A percentile compares a stretch with the other conserved stretches of the same genome.
Conservation (phyloP, 2,113 vertebrate genomes). For the Grus americana region DNA sequence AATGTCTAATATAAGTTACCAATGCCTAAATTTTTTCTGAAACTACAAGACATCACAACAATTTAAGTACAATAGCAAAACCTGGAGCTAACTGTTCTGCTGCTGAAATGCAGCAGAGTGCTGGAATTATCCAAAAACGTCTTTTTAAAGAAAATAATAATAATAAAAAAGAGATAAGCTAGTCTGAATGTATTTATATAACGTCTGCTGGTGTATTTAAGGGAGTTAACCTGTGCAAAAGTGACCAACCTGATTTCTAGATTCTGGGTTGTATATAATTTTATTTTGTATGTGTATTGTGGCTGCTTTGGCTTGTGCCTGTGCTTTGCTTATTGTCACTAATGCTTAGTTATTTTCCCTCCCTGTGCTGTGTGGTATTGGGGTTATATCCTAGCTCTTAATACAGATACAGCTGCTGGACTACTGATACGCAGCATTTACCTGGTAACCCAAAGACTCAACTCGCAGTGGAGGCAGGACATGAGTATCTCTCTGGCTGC, state of each 20-base stretch:
- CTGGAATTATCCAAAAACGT: neutral
- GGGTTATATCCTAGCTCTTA: slow-evolving; percentile 96
- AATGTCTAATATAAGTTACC: neutral
- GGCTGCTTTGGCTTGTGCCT: slow-evolving; percentile 77
- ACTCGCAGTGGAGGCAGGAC: slow-evolving; percentile 93
- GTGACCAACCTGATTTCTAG: neutral
- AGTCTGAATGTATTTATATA: neutral
- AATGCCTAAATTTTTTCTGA: neutral
- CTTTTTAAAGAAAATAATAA: neutral
- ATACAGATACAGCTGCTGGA: slow-evolving; percentile 95
- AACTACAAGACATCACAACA: neutral
- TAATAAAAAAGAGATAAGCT: neutral
- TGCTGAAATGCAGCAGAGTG: neutral
- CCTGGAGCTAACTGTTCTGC: neutral
- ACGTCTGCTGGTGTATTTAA: neutral
- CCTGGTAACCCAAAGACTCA: slow-evolving; percentile 94
- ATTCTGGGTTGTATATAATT: neutral
- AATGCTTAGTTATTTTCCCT: slow-evolving; percentile 87
- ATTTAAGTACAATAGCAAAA: neutral
- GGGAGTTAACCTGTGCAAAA: neutral
- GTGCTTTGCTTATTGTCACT: slow-evolving; percentile 84
- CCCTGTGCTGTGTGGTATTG: slow-evolving; percentile 85
- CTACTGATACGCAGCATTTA: slow-evolving; percentile 96
- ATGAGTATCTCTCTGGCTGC: slow-evolving; percentile 96
- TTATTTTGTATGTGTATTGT: slow-evolving; percentile 66